Evolutionary conservation across 2,888 invertebrate genomes (phyloP).

Genomic region (Noctua comes): DNA sequence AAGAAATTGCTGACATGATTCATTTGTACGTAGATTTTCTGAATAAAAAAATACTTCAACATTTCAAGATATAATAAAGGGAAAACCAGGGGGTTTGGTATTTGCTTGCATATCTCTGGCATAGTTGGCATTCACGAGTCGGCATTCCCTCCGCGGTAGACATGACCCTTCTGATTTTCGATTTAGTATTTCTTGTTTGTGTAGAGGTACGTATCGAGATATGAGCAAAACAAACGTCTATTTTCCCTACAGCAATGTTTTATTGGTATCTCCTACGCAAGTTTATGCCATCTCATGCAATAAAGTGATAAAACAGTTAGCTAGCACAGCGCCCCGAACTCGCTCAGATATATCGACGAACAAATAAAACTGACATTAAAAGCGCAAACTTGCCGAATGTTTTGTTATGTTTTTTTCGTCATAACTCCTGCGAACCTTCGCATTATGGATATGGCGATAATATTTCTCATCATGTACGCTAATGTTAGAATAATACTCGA

Average conservation of each 20-base stretch:
- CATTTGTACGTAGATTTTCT: constrained; percentile 52
- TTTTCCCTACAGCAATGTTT: constrained; percentile 82
- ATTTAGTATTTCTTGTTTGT: constrained; percentile 41
- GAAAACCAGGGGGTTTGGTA: constrained; percentile 31
- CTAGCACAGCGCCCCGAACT: constrained; percentile 83
- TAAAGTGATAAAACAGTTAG: constrained; percentile 90
- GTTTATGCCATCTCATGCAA: constrained; percentile 88
- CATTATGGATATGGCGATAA: constrained; percentile 71
- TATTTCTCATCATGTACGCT: constrained; percentile 69
- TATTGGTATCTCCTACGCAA: constrained; percentile 83
- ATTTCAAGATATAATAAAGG: constrained; percentile 44
- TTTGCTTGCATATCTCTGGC: constrained; percentile 45
- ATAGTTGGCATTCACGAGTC: constrained; percentile 45
- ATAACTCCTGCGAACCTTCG: constrained; percentile 72
- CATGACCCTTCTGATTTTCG: constrained; percentile 54
- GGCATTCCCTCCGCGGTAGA: constrained; percentile 47
- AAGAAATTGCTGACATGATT: constrained; percentile 55
- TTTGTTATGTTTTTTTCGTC: constrained; percentile 85
- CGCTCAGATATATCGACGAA: constrained; percentile 86
- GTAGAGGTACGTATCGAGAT: constrained; percentile 30
- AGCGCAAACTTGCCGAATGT: constrained; percentile 85
- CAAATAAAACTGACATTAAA: constrained; percentile 88
- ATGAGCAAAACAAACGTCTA: constrained; percentile 67
- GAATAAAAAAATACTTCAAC: constrained; percentile 33
- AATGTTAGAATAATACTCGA: constrained; percentile 65